Evolutionary conservation across 2,113 vertebrate species (phyloP), one percentile per base, ranked within the genome.

Genomic region (Trematocara zebra): DNA sequence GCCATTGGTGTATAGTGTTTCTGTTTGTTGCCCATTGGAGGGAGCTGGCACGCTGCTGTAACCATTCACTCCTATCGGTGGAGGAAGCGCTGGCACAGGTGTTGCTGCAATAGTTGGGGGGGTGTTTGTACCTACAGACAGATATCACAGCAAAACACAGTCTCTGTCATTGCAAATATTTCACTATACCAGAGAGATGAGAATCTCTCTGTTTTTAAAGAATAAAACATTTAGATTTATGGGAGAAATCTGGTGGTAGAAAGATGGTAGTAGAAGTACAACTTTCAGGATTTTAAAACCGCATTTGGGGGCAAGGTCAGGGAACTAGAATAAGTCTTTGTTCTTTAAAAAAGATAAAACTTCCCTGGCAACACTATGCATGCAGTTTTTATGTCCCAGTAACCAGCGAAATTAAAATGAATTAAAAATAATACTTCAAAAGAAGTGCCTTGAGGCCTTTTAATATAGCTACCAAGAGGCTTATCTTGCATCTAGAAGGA

Each of bases 1-100:
- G 4, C 97, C 97, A 7, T 97, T 97, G 90, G 96, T 96, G 92
- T 97, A 97, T 81, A 97, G 92, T 64, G 97, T 93, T 89, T 97
- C 97, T 4, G 97, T 96, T 82, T 96, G 96, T 83, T 97, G 97
- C 82, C 97, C 97, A 15, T 96, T 93, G 87, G 96, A 94, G 56
- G 96, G 97, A 14, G 96, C 93, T 64, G 96, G 93, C 81, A 97
- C 91, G 2, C 94, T 97, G 94, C 97, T 96, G 92, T 97, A 97
- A 88, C 97, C 97, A 5, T 97, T 97, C 89, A 97, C 96, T 26
- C 97, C 96, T 76, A 97, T 95, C 20, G 96, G 96, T 26, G 97
- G 95, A 8, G 96, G 96, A 44, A 97, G 96, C 51, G 97, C 94
- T 82, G 97, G 89, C 83, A 97, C 96, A 1, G 97, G 97, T 14